Conservation (phyloP, 2,888 invertebrate genomes). For the Tenodera sinensis region DNA sequence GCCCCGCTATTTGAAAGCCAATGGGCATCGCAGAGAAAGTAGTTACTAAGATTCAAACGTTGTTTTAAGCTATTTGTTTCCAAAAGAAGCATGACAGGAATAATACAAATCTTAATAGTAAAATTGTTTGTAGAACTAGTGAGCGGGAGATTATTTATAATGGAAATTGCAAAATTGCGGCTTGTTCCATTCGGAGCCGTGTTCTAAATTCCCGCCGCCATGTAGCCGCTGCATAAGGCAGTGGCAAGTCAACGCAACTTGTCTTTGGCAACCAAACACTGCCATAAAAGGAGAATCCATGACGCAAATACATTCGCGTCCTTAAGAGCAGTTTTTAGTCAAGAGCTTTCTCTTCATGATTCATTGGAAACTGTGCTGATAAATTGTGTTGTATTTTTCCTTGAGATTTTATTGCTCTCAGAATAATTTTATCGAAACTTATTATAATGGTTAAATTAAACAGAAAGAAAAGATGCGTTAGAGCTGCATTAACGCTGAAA, state of each 20-base stretch:
- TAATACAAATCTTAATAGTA: too few relatives aligned
- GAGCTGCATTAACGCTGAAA: not conserved
- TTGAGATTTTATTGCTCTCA: not conserved
- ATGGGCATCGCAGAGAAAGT: too few relatives aligned
- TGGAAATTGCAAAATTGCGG: not conserved
- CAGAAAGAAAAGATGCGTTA: not conserved
- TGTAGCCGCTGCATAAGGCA: slow-evolving; percentile 19
- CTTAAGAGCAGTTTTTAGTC: not conserved
- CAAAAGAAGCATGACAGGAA: too few relatives aligned
- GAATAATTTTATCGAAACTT: too few relatives aligned
- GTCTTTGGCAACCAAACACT: slow-evolving; percentile 19
- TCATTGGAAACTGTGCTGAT: not conserved
- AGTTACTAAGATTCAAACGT: too few relatives aligned
- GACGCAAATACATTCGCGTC: slow-evolving; percentile 6
- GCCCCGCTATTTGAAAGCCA: too few relatives aligned
- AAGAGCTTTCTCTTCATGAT: slow-evolving; percentile 19
- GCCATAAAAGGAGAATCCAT: slow-evolving; percentile 25
- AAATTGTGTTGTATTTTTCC: not conserved
- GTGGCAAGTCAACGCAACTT: slow-evolving; percentile 4
- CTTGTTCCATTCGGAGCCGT: not conserved
- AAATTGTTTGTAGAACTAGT: too few relatives aligned
- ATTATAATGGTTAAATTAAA: too few relatives aligned
- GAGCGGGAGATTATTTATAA: not conserved
- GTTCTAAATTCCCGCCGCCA: slow-evolving; percentile 10
- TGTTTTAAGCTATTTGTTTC: too few relatives aligned